Conservation (phyloP, 2,888 invertebrate genomes). For the Caenorhabditis macrosperma region DNA sequence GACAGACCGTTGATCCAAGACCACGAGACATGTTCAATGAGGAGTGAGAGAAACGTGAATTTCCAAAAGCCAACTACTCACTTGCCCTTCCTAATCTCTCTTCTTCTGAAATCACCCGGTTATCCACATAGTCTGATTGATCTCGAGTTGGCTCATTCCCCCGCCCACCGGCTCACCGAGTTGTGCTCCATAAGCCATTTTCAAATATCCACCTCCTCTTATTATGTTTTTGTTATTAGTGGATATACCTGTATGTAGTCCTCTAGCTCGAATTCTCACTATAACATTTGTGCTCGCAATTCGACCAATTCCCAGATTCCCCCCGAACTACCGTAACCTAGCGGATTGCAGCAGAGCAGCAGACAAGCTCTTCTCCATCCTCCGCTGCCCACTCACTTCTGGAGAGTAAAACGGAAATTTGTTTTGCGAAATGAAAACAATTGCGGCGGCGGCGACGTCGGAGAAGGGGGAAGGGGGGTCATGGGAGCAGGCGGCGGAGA, state of each 20-base stretch:
- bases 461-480: conserved; percentile 7
- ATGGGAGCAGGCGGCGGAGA: too few species aligned
- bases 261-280: too few species aligned
- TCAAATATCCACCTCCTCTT: too few species aligned
- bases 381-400: conserved; percentile 45
- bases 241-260: too few species aligned
- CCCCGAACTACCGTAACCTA: conserved; percentile 1
- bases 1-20: conserved; percentile 21
- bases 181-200: too few species aligned
- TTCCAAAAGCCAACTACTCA: neutral
- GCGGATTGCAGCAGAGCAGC: conserved; percentile 2
- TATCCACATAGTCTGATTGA: neutral
- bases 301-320: too few species aligned
- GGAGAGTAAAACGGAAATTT: conserved; percentile 42
- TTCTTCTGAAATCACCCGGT: conserved; percentile 24
- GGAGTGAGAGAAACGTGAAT: neutral
- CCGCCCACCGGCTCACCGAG: too few species aligned
- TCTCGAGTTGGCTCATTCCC: too few species aligned
- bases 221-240: too few species aligned
- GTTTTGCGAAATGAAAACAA: conserved; percentile 51
- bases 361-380: neutral
- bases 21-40: neutral
- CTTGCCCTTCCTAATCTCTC: neutral
- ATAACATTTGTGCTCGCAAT: too few species aligned
- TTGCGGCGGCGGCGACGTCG: conserved; percentile 16